Evolutionary conservation across 2,113 vertebrate genomes (phyloP), one percentile per base, ranked within the genome.

Genomic region (Pedionomus torquatus): DNA sequence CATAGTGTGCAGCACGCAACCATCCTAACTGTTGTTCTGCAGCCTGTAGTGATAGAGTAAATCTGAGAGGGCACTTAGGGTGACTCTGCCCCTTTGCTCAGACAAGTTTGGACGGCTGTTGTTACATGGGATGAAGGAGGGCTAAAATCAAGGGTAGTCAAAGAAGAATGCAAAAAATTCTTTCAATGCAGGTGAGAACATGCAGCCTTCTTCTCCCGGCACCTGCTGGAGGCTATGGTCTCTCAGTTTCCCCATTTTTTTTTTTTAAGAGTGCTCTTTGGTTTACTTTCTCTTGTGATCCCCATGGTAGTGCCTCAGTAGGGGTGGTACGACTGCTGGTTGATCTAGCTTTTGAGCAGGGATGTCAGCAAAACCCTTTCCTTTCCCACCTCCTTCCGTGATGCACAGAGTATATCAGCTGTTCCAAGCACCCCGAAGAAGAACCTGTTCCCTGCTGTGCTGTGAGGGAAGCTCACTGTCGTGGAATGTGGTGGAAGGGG

Each of bases 101-200:
- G 88, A 13, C 89, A 82, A 74, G 83, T 91, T 81, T 60, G 77
- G 87, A 66, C 39, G 6, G 15, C 80, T 92, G 64, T 39, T 89
- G 28, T 83, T 95, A 26, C 7, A 60, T 58, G 63, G 79, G 79
- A 58, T 93, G 85, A 95, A 77, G 87, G 77, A 78, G 74, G 55
- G 80, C 72, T 81, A 55, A 93, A 86, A 81, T 89, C 41, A 94
- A 89, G 68, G 39, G 33, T 41, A 68, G 72, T 87, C 74, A 68
- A 94, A 83, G 92, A 94, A 88, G 83, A 93, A 89, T 92, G 94
- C 80, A 58, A 89, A 92, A 89, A 84, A 78, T 89, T 87, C 85
- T 74, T 88, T 51, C 78, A 31, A 0, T 49, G 69, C 2, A 20
- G 89, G 89, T 19, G 31, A 61, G 52, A 84, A 93, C 90, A 49